Conservation (phyloP, 1,140 invertebrate genomes). For the Callitettix versicolor region DNA sequence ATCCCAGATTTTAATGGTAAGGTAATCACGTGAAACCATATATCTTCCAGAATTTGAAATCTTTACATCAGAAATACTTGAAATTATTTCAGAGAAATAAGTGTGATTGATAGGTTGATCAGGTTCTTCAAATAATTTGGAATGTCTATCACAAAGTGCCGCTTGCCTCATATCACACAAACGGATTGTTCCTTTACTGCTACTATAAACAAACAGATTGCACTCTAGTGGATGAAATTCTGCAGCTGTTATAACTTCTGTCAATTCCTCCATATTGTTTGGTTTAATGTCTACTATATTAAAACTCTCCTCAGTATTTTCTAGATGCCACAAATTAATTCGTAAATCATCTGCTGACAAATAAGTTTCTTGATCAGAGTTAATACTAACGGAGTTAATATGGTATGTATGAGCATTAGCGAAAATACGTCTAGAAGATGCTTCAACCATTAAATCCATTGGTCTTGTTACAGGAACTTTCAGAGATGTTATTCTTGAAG, state of each 20-base stretch:
- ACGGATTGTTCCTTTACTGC: conserved; percentile 96
- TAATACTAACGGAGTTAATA: conserved; percentile 99
- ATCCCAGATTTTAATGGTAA: conserved; percentile 98
- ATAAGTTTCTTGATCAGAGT: conserved; percentile 99
- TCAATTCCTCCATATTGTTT: conserved; percentile 99
- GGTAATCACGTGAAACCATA: conserved; percentile 98
- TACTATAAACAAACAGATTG: conserved; percentile 98
- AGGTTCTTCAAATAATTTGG: conserved; percentile 97
- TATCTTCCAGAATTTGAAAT: conserved; percentile 97
- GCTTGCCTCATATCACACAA: conserved; percentile 98
- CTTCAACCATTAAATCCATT: conserved; percentile 98
- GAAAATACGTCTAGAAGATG: conserved; percentile 93
- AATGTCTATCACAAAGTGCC: conserved; percentile 95
- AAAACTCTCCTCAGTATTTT: conserved; percentile 98
- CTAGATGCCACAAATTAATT: conserved; percentile 98
- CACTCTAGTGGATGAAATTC: conserved; percentile 99
- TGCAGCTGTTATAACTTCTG: conserved; percentile 93
- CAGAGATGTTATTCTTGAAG: conserved; percentile 70
- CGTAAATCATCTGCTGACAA: conserved; percentile 96
- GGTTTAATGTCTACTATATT: conserved; percentile 99
- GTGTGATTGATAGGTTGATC: conserved; percentile 94
- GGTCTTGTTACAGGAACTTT: conserved; percentile 83
- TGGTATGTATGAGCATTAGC: conserved; percentile 99
- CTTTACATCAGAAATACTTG: conserved; percentile 98
- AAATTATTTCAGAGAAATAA: conserved; percentile 99